Conservation (phyloP, 2,888 invertebrate species). For the Erebia epiphron region DNA sequence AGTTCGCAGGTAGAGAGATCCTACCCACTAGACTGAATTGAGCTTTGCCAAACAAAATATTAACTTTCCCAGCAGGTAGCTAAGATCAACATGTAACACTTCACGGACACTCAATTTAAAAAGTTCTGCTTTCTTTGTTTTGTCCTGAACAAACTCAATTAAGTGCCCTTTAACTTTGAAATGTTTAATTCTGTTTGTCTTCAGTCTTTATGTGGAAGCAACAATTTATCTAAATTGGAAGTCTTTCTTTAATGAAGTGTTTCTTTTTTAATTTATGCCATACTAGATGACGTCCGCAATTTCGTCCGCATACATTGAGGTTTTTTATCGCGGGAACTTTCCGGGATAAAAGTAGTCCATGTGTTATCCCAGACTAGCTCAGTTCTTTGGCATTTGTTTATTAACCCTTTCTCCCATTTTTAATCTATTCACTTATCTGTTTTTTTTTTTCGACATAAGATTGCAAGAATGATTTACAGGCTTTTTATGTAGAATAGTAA, state of each 20-base stretch:
- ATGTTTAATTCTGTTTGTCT: slow-evolving; percentile 65
- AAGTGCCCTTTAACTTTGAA: slow-evolving; percentile 74
- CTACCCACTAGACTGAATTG: slow-evolving; percentile 17
- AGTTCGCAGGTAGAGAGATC: neutral
- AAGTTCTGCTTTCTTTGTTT: slow-evolving; percentile 80
- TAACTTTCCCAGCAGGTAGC: slow-evolving; percentile 62
- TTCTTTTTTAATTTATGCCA: neutral
- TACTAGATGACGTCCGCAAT: too few relatives aligned
- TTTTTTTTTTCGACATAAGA: neutral
- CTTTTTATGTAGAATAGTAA: neutral
- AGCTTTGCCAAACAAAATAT: slow-evolving; percentile 66
- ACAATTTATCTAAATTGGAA: slow-evolving; percentile 9
- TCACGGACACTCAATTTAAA: slow-evolving; percentile 82
- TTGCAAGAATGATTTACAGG: neutral
- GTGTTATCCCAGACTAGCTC: too few relatives aligned
- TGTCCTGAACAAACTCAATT: slow-evolving; percentile 83
- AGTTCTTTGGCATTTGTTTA: too few relatives aligned
- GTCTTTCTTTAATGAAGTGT: neutral
- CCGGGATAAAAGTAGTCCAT: too few relatives aligned
- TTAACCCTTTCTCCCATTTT: too few relatives aligned
- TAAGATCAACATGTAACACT: slow-evolving; percentile 83
- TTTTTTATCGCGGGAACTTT: too few relatives aligned
- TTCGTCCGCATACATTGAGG: too few relatives aligned
- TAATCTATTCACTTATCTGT: too few relatives aligned
- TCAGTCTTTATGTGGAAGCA: slow-evolving; percentile 13